These are phyloP conservation scores for Dicrostonyx torquatus DNA, from an alignment of 2,797 vertebrate species.

Conservation along the genomic window DNA sequence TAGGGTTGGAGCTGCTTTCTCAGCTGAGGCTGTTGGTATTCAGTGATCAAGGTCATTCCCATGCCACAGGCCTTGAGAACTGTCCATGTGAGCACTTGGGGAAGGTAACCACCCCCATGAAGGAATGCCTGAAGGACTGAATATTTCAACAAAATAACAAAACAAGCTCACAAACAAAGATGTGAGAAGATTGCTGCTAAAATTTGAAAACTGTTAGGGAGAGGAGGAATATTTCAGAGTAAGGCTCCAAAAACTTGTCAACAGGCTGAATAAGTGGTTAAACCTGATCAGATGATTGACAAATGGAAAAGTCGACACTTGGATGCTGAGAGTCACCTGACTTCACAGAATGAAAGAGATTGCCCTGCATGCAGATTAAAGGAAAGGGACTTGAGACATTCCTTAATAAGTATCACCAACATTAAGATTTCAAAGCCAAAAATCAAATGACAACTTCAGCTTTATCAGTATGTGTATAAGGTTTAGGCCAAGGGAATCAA, in stretches of 20 bases:
- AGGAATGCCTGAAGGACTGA: not conserved
- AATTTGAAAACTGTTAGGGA: conserved; percentile 29
- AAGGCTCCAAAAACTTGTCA: conserved; percentile 42
- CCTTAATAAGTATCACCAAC: conserved; percentile 2
- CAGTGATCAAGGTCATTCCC: conserved; percentile 40
- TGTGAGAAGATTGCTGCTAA: not conserved
- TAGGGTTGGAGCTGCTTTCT: conserved; percentile 22
- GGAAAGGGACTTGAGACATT: not conserved
- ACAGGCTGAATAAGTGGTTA: conserved; percentile 43
- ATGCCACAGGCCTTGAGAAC: not conserved
- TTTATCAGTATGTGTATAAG: not conserved
- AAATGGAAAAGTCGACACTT: conserved; percentile 32
- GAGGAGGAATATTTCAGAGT: not conserved
- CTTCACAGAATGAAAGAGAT: not conserved
- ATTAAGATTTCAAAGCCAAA: not conserved
- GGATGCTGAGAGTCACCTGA: not conserved
- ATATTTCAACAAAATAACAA: conserved; percentile 19
- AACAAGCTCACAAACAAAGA: not conserved
- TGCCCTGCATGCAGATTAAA: not conserved
- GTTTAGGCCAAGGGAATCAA: not conserved
- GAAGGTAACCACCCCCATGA: not conserved
- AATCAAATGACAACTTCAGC: not conserved
- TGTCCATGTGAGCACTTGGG: not conserved
- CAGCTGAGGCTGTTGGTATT: conserved; percentile 9
- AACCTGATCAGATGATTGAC: conserved; percentile 4